Evolutionary conservation across 2,797 vertebrate genomes (phyloP), one percentile per base, ranked within the genome.

Genomic region (Anguilla megastoma): DNA sequence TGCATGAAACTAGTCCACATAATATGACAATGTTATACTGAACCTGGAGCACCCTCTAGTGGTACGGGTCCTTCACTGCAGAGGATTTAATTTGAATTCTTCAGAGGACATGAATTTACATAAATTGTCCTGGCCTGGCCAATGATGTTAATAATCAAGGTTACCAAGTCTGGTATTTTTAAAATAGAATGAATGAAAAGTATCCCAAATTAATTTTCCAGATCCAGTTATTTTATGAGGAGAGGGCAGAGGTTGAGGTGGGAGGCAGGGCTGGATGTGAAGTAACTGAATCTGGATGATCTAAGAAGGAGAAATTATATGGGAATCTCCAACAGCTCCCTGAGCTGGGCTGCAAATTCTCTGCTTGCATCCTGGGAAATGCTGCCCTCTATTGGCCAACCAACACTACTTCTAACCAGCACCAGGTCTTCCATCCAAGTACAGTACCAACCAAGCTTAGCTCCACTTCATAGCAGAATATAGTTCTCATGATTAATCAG

Each of bases 1-100:
- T 60, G 58, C 58, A 4, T 5, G 58, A 4, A 5, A 24, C 16
- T 9, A 58, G 18, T 58, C 0, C 56, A 18, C 7, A 14, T 2
- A 58, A 58, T 18, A 58, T 45, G 41, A 45, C 41, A 4, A 45
- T 45, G 41, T 54, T 54, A 85, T 41, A 52, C 8, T 69, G 18
- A 50, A 50, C 30, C 63, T 36, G 52, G 66, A 76, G 50, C 14
- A 66, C 84, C 87, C 87, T 88, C 87, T 88, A 88, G 87, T 85
- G 87, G 87, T 45, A 24, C 2, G 41, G 18, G 10, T 21, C 21
- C 66, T 45, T 7, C 21, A 45, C 8, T 84, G 52, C 45, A 14
- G 21, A 21, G 76, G 16, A 9, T 88, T 74, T 5, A 6, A 8
- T 74, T 76, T 74, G 48, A 85, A 14, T 85, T 85, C 33, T 63